phyloP scores from a whole-genome alignment of 2,113 vertebrate species.

The Herpetotheres cachinnans region DNA sequence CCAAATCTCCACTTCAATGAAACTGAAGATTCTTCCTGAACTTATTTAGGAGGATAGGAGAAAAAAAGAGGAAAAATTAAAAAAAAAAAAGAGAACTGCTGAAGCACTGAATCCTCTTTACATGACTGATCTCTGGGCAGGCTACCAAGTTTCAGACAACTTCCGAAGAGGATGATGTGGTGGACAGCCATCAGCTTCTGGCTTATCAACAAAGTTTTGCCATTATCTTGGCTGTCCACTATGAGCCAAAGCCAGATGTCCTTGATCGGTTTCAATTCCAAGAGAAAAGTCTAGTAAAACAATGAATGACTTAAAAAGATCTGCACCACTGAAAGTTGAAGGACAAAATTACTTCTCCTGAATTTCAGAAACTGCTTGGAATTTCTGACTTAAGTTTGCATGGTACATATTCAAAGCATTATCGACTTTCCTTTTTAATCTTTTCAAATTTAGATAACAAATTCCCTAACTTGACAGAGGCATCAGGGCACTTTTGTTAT shows the following conservation, averaged over 20 bases:
- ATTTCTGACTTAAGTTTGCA: neutral
- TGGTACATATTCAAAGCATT: neutral
- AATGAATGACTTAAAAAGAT: neutral
- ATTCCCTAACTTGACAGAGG: neutral
- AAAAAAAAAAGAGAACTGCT: neutral
- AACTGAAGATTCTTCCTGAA: neutral
- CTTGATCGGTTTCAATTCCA: neutral
- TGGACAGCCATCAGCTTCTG: neutral
- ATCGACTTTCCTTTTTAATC: neutral
- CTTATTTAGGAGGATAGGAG: neutral
- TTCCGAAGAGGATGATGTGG: neutral
- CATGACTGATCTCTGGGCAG: neutral
- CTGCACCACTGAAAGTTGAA: neutral
- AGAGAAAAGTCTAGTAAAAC: neutral
- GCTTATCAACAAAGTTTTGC: neutral
- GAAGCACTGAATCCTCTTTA: neutral
- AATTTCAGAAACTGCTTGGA: neutral
- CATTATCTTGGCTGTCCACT: neutral
- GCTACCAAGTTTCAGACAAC: neutral
- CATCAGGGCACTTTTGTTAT: neutral
- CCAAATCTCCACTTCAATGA: neutral
- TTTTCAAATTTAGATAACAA: neutral
- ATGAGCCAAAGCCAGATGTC: neutral
- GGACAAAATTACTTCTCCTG: neutral
- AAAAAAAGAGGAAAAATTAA: neutral